Base-by-base conservation (phyloP, 53 echinoderm and acorn worm species). In the Pentamera pediparva region DNA sequence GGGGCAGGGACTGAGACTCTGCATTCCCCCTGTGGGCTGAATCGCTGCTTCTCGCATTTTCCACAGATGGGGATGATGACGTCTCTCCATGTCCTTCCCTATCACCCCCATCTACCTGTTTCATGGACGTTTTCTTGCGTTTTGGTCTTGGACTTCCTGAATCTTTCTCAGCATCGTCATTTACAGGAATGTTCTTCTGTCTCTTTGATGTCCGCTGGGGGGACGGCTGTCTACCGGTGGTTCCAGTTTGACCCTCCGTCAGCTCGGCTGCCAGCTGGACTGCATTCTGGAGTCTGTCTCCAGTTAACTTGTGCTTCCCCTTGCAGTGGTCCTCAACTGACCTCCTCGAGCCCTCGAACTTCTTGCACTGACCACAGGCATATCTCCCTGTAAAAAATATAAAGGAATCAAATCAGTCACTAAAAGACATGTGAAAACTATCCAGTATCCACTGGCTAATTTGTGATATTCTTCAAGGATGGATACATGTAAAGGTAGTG, bases 321-420 rank as follows among this genome's bases (percentile, higher is more conserved):
- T 37, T 72, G 36, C 73, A 72, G 18, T 72, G 73, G 21, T 49
- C 73, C 37, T 52, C 73, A 11, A 72, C 73, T 0, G 73, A 26
- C 32, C 33, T 51, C 11, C 19, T 54, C 6, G 36, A 54, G 19
- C 73, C 73, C 31, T 26, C 45, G 18, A 47, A 67, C 6, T 47
- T 41, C 67, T 21, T 29, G 39, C 67, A 67, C 39, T 39, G 11
- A 15, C 30, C 21, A 28, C 67, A 67, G 10, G 41, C 39, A 37
- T 40, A 67, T 5, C 27, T 22, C 28, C 58, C 58, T 57, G 58
- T 12, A 57, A 8, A 32, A 57, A 20, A 57, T 5, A 25, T 11
- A 57, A 53, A 53, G 25, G 10, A 41, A n/a, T 43, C 43, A 43
- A 17, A 11, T 43, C 17, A 11, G 43, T 43, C 17, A 43, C 17